These are phyloP conservation scores for Xanthostigma xanthostigma DNA, from an alignment of 2,888 invertebrate genomes.

Conservation along the genomic window DNA sequence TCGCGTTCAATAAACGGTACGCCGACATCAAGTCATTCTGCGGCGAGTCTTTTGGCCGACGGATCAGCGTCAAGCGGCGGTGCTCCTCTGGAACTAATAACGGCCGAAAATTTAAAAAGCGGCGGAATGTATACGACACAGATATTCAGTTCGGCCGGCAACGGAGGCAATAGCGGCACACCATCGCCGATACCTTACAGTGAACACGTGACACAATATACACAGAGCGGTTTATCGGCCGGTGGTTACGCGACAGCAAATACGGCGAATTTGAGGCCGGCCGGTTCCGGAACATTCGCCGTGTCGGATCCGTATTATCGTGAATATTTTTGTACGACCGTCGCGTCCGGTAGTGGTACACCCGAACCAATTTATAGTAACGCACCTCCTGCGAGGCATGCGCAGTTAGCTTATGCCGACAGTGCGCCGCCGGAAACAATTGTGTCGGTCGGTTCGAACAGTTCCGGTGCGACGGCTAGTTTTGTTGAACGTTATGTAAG, in stretches of 20 bases:
- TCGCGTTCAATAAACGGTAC: conserved; percentile 52
- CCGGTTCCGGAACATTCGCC: conserved; percentile 42
- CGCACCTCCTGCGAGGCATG: conserved; percentile 26
- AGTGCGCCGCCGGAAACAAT: conserved; percentile 25
- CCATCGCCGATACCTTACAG: conserved; percentile 47
- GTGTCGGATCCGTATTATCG: conserved; percentile 61
- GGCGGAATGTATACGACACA: conserved; percentile 50
- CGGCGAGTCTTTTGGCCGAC: conserved; percentile 38
- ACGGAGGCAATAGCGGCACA: conserved; percentile 34
- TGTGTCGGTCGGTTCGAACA: conserved; percentile 18
- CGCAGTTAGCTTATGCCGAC: conserved; percentile 39
- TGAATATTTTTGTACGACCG: conserved; percentile 53
- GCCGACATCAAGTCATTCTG: conserved; percentile 46
- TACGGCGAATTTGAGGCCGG: conserved; percentile 21
- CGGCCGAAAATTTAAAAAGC: conserved; percentile 20
- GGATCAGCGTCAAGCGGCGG: conserved; percentile 23
- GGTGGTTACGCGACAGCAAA: conserved; percentile 25
- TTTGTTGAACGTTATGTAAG: conserved; percentile 55
- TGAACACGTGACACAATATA: conserved; percentile 27
- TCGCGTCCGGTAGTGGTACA: conserved; percentile 36
- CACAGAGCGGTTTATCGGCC: conserved; percentile 30
- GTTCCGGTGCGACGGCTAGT: conserved; percentile 36
- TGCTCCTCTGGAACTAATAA: conserved; percentile 30
- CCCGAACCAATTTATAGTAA: conserved; percentile 33
- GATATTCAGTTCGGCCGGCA: conserved; percentile 45